Conservation (phyloP, 2,888 invertebrate genomes). For the Isotomurus palustris region DNA sequence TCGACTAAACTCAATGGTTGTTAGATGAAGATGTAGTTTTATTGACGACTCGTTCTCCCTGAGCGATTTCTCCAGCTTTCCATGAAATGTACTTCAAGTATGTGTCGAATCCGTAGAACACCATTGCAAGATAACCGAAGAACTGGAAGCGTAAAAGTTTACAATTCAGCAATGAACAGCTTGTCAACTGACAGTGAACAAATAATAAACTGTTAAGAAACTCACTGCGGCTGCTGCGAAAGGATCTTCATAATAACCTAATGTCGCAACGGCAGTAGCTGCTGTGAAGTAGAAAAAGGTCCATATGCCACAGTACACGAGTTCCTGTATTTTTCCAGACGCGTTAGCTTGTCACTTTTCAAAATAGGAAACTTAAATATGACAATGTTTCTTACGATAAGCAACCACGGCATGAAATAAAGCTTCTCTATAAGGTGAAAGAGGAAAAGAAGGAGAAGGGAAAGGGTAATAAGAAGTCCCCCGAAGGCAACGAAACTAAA, state of each 20-base stretch:
- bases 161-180: background rate
- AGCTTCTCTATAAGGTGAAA: constrained; percentile 82
- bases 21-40: constrained; percentile 54
- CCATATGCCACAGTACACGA: constrained; percentile 70
- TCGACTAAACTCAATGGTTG: constrained; percentile 1
- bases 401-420: constrained; percentile 79
- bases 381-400: constrained; percentile 57
- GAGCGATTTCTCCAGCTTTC: constrained; percentile 63
- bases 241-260: constrained; percentile 53
- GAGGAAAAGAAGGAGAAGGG: constrained; percentile 71
- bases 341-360: background rate
- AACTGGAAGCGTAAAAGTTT: background rate
- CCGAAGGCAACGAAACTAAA: constrained; percentile 63
- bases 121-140: constrained; percentile 53
- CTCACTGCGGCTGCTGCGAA: constrained; percentile 71
- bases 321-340: constrained; percentile 56
- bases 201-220: constrained; percentile 42
- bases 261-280: constrained; percentile 61
- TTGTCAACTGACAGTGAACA: background rate
- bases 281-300: constrained; percentile 70
- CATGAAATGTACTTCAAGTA: constrained; percentile 70
- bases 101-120: constrained; percentile 72
- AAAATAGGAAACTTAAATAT: background rate
- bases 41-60: constrained; percentile 63
- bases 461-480: constrained; percentile 79